These are phyloP conservation scores for Avahi laniger DNA, from an alignment of 2,797 vertebrate species.

Conservation along the genomic window DNA sequence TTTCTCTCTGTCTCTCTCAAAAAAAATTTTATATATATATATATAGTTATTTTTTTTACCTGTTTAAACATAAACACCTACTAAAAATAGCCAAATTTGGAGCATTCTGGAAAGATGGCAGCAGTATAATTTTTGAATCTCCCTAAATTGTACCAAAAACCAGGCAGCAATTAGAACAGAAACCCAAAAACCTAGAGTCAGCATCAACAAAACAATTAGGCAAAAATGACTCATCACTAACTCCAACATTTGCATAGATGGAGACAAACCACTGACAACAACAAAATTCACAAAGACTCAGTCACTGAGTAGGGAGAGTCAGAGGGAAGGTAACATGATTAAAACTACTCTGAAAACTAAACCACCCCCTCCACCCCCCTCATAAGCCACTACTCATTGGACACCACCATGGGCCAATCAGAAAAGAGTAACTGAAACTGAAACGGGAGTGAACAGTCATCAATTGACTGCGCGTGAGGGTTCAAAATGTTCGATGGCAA, in stretches of 20 bases:
- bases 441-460: background rate
- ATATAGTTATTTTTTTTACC: background rate
- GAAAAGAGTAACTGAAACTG: background rate
- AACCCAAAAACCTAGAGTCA: background rate
- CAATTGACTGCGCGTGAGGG: too few species aligned
- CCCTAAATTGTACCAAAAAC: background rate
- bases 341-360: background rate
- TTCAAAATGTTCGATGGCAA: background rate
- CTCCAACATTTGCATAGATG: background rate
- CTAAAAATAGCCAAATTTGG: background rate
- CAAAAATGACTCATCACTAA: background rate
- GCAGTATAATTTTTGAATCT: background rate
- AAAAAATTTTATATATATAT: background rate
- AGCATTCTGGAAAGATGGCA: background rate
- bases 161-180: background rate
- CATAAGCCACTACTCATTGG: background rate
- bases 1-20: background rate
- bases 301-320: background rate
- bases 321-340: background rate
- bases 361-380: background rate
- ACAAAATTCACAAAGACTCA: background rate
- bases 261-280: background rate
- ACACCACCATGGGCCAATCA: background rate
- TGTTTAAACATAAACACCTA: background rate
- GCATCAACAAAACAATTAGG: background rate